Evolutionary conservation across 2,888 invertebrate genomes (phyloP), one percentile per base, ranked within the genome.

Genomic region (Melikaiella ostensackeni): DNA sequence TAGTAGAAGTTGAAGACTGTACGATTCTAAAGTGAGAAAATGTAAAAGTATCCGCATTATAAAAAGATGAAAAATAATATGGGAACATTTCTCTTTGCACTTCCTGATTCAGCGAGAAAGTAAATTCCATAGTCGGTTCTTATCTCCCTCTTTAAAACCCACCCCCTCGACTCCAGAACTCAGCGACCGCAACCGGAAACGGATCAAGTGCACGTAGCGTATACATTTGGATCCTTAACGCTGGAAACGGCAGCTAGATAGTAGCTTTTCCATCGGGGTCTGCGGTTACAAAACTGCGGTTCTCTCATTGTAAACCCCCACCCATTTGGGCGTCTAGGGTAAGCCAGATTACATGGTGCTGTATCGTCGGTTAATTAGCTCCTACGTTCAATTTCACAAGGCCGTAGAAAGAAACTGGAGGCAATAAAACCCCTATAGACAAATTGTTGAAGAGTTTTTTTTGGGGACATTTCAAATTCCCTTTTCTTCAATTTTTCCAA

Each of bases 321-420:
- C 76, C 70, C 64, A 77, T 77, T 80, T 78, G 80, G 77, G 66
- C 79, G 78, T 76, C 13, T 46, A 16, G 27, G 42, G 19, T 75
- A 77, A 76, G 75, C 77, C 83, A 83, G 85, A 85, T 86, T 84
- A 86, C 84, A 83, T 82, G 81, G 79, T 85, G 84, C 83, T 81
- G 84, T 86, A 86, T 86, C 84, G 84, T 83, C 83, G 83, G 83
- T 83, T 85, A 86, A 85, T 86, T 86, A 86, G 85, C 85, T 85
- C 83, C 81, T 83, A 83, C 83, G 85, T 88, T 87, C 87, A 88
- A 87, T 88, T 86, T 88, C 86, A 84, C 85, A 87, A 86, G 85
- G 81, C 78, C 75, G 64, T 77, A 24, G 9, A 24, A 24, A 24
- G 11, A 3, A 57, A 57, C 57, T 57, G 5, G 11, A 57, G 59